Percentiles rank a stretch among this genome's conserved stretches.
Evolutionary conservation across 2,888 invertebrate species (phyloP).

Genomic region (Spatulosminthurus flaviceps): DNA sequence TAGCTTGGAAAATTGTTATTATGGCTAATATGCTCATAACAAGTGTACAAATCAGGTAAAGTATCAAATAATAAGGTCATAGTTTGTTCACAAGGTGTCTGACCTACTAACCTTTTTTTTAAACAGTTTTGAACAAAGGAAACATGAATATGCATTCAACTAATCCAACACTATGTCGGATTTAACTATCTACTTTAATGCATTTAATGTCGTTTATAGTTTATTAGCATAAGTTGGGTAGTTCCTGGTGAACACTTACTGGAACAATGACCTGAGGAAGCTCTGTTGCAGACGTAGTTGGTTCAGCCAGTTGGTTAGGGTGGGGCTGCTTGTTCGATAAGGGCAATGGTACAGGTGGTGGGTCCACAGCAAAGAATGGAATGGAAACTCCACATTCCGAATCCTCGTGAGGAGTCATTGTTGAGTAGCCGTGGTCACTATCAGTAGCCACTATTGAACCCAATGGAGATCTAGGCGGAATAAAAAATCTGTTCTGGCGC

Average conservation of each 20-base stretch:
- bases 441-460: conserved; percentile 66
- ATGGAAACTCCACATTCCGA: conserved; percentile 70
- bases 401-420: conserved; percentile 92
- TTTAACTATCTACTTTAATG: no score
- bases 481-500: conserved; percentile 42
- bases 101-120: no score
- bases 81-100: no score
- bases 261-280: conserved; percentile 44
- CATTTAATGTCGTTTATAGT: not conserved
- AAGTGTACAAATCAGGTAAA: no score
- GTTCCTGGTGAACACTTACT: conserved; percentile 51
- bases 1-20: no score
- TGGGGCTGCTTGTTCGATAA: not conserved
- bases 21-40: no score
- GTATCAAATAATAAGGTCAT: no score
- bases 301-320: not conserved
- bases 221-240: not conserved
- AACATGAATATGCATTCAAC: no score
- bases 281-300: not conserved
- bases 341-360: not conserved
- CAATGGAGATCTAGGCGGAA: conserved; percentile 52
- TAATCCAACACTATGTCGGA: no score
- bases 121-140: no score
- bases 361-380: conserved; percentile 43
- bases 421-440: conserved; percentile 95